A percentile compares a stretch with the other conserved stretches of the same genome.
Evolutionary conservation across 2,888 invertebrate genomes (phyloP).

Genomic region (Conchocele bisecta): DNA sequence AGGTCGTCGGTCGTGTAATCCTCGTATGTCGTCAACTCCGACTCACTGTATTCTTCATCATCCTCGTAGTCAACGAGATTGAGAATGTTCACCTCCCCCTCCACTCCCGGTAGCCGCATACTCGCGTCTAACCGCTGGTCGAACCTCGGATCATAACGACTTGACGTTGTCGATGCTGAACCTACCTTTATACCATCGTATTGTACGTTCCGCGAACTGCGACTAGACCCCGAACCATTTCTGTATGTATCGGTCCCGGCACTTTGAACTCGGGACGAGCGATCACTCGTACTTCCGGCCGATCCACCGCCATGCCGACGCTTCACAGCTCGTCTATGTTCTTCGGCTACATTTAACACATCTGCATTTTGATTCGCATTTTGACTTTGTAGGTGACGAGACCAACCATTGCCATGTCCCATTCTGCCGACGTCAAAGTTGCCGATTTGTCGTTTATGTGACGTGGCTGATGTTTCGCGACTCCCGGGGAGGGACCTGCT

Average conservation of each 20-base stretch:
- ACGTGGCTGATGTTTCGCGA: slow-evolving; percentile 36
- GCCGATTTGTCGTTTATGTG: slow-evolving; percentile 53
- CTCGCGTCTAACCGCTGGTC: slow-evolving; percentile 1
- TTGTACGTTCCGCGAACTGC: slow-evolving; percentile 14
- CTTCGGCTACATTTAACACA: slow-evolving; percentile 12
- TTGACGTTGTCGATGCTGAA: not conserved
- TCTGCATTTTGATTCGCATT: not conserved
- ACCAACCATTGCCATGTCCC: not conserved
- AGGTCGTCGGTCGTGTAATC: slow-evolving; percentile 46
- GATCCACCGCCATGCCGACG: not conserved
- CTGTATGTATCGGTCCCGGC: not conserved
- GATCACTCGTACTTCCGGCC: not conserved
- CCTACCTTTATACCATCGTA: slow-evolving; percentile 20
- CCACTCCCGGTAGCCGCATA: slow-evolving; percentile 29
- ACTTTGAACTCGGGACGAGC: not conserved
- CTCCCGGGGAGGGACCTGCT: slow-evolving; percentile 38
- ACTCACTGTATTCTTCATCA: not conserved
- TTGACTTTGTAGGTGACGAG: slow-evolving; percentile 3
- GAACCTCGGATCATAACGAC: slow-evolving; percentile 9
- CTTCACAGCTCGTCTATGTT: slow-evolving; percentile 1
- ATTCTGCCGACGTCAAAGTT: not conserved
- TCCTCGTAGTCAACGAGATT: slow-evolving; percentile 52
- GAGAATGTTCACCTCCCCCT: slow-evolving; percentile 27
- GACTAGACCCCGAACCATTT: slow-evolving; percentile 24
- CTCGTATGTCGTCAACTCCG: slow-evolving; percentile 27